These are phyloP conservation scores for Anoplolepis gracilipes DNA, from an alignment of 1,140 invertebrate species.

Conservation along the genomic window DNA sequence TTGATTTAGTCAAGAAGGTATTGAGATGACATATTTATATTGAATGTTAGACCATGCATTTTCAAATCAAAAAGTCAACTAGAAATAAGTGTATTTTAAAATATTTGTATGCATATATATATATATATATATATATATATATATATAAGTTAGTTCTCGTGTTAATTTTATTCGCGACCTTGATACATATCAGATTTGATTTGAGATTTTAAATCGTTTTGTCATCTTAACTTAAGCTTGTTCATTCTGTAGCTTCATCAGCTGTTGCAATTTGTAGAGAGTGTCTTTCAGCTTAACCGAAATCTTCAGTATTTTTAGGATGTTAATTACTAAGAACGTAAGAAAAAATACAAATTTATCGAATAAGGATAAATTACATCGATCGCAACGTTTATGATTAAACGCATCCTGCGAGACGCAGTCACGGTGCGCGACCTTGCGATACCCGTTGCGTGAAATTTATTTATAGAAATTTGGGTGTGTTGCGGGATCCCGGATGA, in stretches of 20 bases:
- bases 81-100: slow-evolving; percentile 12
- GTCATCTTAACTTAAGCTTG: background rate
- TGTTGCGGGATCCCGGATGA: slow-evolving; percentile 26
- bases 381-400: slow-evolving; percentile 25
- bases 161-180: background rate
- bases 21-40: slow-evolving; percentile 15
- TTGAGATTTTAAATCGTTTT: background rate
- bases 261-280: background rate
- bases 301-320: background rate
- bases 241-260: background rate
- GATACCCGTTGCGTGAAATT: slow-evolving; percentile 57
- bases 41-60: background rate
- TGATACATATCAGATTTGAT: background rate
- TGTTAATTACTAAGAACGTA: background rate
- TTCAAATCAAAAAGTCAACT: background rate
- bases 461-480: slow-evolving; percentile 58
- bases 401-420: slow-evolving; percentile 17
- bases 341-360: background rate
- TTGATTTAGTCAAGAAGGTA: background rate
- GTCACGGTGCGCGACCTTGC: background rate
- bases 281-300: background rate
- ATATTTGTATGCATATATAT: background rate
- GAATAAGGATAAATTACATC: background rate
- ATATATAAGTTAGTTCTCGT: too few species aligned
- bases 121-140: too few species aligned